A percentile compares a stretch with the other conserved stretches of the same genome.
Evolutionary conservation across 2,797 vertebrate genomes (phyloP).

Genomic region (Molossus molossus): DNA sequence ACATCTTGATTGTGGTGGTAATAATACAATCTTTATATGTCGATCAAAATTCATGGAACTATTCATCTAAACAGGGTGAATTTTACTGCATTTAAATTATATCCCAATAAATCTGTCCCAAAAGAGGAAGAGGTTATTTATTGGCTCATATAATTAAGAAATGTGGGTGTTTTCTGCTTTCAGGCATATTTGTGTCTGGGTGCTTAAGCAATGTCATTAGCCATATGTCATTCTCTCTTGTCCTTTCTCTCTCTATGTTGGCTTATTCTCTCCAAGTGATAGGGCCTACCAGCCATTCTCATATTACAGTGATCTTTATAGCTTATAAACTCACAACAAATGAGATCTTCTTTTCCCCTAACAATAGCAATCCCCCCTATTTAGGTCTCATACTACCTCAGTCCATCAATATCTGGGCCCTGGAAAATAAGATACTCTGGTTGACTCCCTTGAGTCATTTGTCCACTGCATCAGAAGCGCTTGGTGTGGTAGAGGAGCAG

Average conservation of each 20-base stretch:
- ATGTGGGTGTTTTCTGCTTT: background rate
- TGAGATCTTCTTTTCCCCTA: background rate
- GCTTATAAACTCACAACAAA: slow-evolving; percentile 26
- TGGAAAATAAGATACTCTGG: background rate
- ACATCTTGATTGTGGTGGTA: background rate
- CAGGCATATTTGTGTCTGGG: background rate
- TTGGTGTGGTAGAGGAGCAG: background rate
- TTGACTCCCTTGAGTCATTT: background rate
- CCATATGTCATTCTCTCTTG: background rate
- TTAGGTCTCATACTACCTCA: background rate
- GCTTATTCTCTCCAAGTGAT: slow-evolving; percentile 6
- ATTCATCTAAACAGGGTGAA: background rate
- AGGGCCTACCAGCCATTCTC: background rate
- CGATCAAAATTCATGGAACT: background rate
- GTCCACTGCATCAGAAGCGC: background rate
- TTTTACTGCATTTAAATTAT: slow-evolving; percentile 34
- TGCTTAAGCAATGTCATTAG: background rate
- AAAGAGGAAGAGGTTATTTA: background rate
- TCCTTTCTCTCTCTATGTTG: background rate
- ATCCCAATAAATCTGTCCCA: background rate
- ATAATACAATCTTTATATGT: background rate
- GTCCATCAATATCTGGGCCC: background rate
- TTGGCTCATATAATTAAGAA: slow-evolving; percentile 28
- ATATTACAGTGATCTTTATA: background rate
- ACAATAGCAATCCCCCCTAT: background rate